phyloP scores from a whole-genome alignment of 2,797 vertebrate species.

The Cirrhinus mrigala region DNA sequence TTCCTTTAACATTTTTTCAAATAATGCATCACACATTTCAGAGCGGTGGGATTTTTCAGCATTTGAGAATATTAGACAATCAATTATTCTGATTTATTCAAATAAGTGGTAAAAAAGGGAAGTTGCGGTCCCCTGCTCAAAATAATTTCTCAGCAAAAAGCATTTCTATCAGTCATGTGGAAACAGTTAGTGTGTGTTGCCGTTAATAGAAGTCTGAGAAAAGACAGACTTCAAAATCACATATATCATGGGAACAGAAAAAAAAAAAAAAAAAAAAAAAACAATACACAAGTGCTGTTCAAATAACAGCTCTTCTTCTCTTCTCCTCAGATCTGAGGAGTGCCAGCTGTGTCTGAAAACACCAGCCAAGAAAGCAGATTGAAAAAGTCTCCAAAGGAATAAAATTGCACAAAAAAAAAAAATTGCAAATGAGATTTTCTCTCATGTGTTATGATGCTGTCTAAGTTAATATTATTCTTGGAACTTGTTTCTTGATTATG shows the following conservation, averaged over 20 bases:
- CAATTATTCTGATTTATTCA: neutral
- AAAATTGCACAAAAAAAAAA: conserved; percentile 19
- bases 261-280: conserved; percentile 64
- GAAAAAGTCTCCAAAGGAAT: conserved; percentile 71
- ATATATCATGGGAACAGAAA: conserved; percentile 56
- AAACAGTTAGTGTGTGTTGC: conserved; percentile 4
- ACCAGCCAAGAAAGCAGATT: conserved; percentile 72
- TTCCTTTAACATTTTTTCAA: neutral
- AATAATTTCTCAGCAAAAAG: neutral
- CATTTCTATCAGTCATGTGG: conserved; percentile 8
- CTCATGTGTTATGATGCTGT: neutral
- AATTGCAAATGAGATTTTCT: no score
- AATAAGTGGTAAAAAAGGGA: neutral
- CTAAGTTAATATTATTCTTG: neutral
- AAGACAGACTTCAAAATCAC: conserved; percentile 53
- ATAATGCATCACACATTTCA: neutral
- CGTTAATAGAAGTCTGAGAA: conserved; percentile 41
- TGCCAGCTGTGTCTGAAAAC: conserved; percentile 77
- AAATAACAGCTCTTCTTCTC: conserved; percentile 62
- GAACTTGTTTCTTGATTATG: neutral
- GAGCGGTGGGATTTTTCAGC: neutral
- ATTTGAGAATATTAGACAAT: neutral
- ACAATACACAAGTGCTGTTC: conserved; percentile 66
- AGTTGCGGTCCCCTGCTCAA: neutral
- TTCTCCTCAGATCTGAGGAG: conserved; percentile 71